Percentiles rank a stretch among this genome's conserved stretches.
phyloP scores from a whole-genome alignment of 2,113 vertebrate species.

The Scomber scombrus region DNA sequence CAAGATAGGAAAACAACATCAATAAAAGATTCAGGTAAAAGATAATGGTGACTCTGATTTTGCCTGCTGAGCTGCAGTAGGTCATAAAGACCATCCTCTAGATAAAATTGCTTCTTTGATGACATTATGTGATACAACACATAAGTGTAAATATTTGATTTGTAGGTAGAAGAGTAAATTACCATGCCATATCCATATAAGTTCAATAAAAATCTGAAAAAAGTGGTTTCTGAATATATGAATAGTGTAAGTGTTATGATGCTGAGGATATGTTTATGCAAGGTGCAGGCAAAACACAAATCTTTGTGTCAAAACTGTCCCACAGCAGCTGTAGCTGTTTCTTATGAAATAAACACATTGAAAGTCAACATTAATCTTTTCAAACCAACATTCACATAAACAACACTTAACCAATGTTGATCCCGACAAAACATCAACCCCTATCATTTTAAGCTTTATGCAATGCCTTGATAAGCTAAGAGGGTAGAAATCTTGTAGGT shows the following conservation, averaged over 20 bases:
- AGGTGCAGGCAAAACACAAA: conserved; percentile 17
- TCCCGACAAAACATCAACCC: conserved; percentile 37
- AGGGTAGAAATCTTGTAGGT: conserved; percentile 12
- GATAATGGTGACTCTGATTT: neutral
- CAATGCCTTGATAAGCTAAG: conserved; percentile 42
- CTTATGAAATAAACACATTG: conserved; percentile 51
- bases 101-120: neutral
- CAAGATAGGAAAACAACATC: neutral
- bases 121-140: neutral
- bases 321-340: conserved; percentile 50
- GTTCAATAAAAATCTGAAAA: too few species aligned
- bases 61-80: too few species aligned
- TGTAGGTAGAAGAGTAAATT: neutral
- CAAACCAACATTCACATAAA: conserved; percentile 55
- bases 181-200: too few species aligned
- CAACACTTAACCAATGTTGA: conserved; percentile 34
- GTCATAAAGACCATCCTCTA: neutral
- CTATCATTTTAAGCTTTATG: conserved; percentile 53
- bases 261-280: too few species aligned
- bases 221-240: too few species aligned
- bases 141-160: neutral
- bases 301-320: conserved; percentile 26
- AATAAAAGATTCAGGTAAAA: neutral
- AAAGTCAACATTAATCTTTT: conserved; percentile 50
- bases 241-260: too few species aligned